Evolutionary conservation across 2,888 invertebrate genomes (phyloP).

Genomic region (Cheilosia impressa): DNA sequence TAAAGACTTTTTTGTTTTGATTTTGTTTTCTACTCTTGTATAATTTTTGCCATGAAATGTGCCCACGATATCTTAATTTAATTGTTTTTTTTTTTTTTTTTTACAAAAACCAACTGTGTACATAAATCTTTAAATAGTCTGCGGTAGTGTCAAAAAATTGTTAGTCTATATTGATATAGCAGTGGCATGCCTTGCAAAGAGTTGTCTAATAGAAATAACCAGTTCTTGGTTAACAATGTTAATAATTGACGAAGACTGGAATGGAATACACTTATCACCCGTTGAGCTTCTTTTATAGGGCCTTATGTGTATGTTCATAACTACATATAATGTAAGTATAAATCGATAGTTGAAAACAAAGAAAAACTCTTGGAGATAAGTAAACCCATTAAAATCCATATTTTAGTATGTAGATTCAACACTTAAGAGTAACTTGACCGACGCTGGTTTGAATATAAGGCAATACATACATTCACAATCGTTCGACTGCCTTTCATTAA

Average conservation of each 20-base stretch:
- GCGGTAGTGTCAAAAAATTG: neutral
- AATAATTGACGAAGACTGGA: neutral
- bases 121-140: neutral
- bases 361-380: neutral
- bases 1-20: conserved; percentile 22
- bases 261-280: no score
- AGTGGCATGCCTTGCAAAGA: neutral
- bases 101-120: neutral
- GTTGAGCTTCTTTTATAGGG: no score
- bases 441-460: neutral
- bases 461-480: neutral
- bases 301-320: no score
- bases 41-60: neutral
- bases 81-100: neutral
- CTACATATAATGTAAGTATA: neutral
- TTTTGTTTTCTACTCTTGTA: neutral
- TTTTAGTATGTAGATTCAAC: neutral
- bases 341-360: neutral
- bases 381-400: neutral
- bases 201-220: neutral
- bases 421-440: neutral
- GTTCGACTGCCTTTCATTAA: no score
- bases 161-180: no score
- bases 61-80: neutral
- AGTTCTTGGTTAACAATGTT: neutral